Evolutionary conservation across 2,113 vertebrate species (phyloP).

Genomic region (Tiliqua scincoides): DNA sequence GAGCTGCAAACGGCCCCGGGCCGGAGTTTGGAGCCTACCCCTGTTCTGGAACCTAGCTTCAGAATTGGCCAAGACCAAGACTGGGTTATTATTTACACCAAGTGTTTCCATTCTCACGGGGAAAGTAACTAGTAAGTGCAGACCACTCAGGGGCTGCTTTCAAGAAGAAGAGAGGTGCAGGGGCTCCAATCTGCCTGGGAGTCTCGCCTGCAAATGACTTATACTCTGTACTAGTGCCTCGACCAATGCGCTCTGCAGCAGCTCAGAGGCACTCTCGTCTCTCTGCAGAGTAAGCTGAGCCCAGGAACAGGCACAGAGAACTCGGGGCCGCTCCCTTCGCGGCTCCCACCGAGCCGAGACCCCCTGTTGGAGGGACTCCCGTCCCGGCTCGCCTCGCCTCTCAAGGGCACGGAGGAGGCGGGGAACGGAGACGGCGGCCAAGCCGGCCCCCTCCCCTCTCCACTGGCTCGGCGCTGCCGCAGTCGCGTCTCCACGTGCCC

Average conservation of each 20-base stretch:
- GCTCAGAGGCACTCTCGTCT: neutral
- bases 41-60: no score
- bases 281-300: neutral
- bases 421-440: neutral
- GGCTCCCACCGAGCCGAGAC: neutral
- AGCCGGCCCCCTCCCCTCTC: neutral
- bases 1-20: no score
- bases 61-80: neutral
- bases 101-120: neutral
- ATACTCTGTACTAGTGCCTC: no score
- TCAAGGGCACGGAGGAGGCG: constrained; percentile 15
- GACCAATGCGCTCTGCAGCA: neutral
- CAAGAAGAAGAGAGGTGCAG: neutral
- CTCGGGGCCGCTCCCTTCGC: neutral
- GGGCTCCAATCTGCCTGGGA: neutral
- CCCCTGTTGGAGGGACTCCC: neutral
- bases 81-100: neutral
- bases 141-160: neutral
- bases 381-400: neutral
- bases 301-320: no score
- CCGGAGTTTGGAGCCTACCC: no score
- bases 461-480: neutral
- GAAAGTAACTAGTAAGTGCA: neutral
- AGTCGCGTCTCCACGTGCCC: constrained; percentile 18
- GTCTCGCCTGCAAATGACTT: neutral